Evolutionary conservation across 92 coral and sea anemone species (phyloP).

Genomic region (Desmophyllum pertusum): DNA sequence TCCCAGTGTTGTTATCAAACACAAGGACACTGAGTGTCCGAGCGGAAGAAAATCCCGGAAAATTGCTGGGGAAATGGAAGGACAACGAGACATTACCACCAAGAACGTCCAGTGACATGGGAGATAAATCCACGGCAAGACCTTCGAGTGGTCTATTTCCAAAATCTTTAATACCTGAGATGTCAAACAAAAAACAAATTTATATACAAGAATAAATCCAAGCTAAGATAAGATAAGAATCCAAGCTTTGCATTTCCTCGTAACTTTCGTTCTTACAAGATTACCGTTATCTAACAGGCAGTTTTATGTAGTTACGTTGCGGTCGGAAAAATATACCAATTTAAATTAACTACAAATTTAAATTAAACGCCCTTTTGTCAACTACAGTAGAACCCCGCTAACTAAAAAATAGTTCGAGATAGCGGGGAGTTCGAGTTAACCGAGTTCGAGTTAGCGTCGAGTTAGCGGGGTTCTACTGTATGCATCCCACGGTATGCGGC

Average conservation of each 20-base stretch:
- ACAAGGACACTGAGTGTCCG: constrained; percentile 48
- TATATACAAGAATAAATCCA: no score
- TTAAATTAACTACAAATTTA: constrained; percentile 48
- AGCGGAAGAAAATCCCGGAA: constrained; percentile 33
- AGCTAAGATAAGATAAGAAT: no score
- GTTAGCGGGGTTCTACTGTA: no score
- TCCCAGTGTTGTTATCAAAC: constrained; percentile 22
- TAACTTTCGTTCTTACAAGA: neutral
- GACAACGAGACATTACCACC: constrained; percentile 75
- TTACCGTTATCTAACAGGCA: neutral
- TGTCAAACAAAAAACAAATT: neutral
- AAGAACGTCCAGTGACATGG: constrained; percentile 49
- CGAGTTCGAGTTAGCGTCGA: no score
- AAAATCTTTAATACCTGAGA: constrained; percentile 29
- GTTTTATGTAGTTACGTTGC: constrained; percentile 42
- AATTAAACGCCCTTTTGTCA: constrained; percentile 81
- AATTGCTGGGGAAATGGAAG: constrained; percentile 59
- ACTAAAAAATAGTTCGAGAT: no score
- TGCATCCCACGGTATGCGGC: constrained; percentile 11
- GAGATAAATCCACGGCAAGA: constrained; percentile 37
- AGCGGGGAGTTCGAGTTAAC: no score
- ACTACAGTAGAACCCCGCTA: no score
- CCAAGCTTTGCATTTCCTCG: neutral
- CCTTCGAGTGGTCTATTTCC: constrained; percentile 24
- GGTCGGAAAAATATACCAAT: constrained; percentile 49